Base-by-base conservation (phyloP, 2,888 invertebrate genomes). In the Punctoribates punctum region DNA sequence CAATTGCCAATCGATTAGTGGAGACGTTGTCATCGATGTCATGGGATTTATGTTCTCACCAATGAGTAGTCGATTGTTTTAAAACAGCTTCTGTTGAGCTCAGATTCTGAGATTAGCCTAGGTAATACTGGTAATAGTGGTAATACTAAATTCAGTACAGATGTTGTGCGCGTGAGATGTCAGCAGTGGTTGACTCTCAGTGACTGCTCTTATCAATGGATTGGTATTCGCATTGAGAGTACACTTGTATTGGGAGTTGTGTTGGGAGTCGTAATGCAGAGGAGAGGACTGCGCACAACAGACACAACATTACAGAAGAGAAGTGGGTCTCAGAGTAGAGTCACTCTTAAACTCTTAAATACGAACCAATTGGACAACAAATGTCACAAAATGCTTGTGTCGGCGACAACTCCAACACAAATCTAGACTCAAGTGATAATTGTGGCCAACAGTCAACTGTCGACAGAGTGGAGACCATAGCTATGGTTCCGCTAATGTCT, bases 401-500 rank as follows among this genome's bases (percentile, higher is more conserved):
- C 27, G 5, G 25, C 57, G 2, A 5, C 2, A 3, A 48, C 48
- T 17, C 48, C 3, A 13, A 11, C 48, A 57, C 23, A 3, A 57
- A 9, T 23, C 8, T 23, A 57, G 11, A 11, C 57, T 17, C 57
- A 9, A 57, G 57, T 23, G 23, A 57, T 11, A 57, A n/a, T 57
- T 9, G 23, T n/a, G 23, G 11, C 20, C 57, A 57, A 23, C 57
- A 57, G 25, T 9, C 20, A 23, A 23, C 23, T 17, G 48, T 11
- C 15, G 15, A 4, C 3, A 6, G 3, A n/a, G 9, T 23, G 20
- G 20, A 20, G 3, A 57, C 3, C 25, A 4, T 23, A 23, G 57
- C 57, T 29, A 62, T 62, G 62, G 29, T 62, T 62, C 62, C 62
- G 9, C 62, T 62, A 1, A 29, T 62, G 62, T 62, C 62, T n/a